Conservation (phyloP, 2,888 invertebrate species). For the Eumerus sabulonum region DNA sequence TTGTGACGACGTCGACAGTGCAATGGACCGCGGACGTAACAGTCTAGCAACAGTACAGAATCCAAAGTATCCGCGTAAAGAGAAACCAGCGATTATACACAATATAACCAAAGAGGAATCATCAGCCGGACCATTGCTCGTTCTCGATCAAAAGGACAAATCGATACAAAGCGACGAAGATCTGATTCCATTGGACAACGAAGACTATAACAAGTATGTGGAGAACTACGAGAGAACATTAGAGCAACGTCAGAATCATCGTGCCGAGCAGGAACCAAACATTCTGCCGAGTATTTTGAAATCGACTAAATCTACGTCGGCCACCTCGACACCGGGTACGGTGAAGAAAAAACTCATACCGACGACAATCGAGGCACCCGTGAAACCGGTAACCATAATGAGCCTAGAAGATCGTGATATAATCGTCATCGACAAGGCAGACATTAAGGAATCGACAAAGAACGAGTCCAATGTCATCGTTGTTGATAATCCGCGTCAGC, state of each 20-base stretch:
- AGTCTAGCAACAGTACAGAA: slow-evolving; percentile 52
- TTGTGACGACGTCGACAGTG: slow-evolving; percentile 55
- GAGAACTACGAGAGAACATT: slow-evolving; percentile 72
- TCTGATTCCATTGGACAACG: slow-evolving; percentile 67
- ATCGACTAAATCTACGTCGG: slow-evolving; percentile 59
- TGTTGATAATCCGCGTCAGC: slow-evolving; percentile 72
- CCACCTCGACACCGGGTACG: slow-evolving; percentile 28
- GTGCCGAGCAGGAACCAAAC: slow-evolving; percentile 33
- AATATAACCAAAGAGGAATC: slow-evolving; percentile 49
- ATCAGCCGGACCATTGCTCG: no score
- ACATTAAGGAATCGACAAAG: slow-evolving; percentile 74
- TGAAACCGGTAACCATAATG: slow-evolving; percentile 71
- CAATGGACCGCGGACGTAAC: slow-evolving; percentile 61
- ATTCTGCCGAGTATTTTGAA: slow-evolving; percentile 72
- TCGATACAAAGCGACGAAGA: slow-evolving; percentile 60
- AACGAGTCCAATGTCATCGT: slow-evolving; percentile 74
- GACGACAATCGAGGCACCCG: slow-evolving; percentile 39
- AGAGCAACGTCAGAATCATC: slow-evolving; percentile 69
- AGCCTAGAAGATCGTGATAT: slow-evolving; percentile 74
- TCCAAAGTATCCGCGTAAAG: slow-evolving; percentile 55
- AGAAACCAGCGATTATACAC: slow-evolving; percentile 41
- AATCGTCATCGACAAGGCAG: slow-evolving; percentile 75
- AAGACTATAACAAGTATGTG: slow-evolving; percentile 71
- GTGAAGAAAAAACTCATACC: slow-evolving; percentile 42
- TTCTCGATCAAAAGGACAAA: slow-evolving; percentile 52